A percentile compares a stretch with the other conserved stretches of the same genome.
phyloP scores from a whole-genome alignment of 2,113 vertebrate genomes.

The Eublepharis macularius region DNA sequence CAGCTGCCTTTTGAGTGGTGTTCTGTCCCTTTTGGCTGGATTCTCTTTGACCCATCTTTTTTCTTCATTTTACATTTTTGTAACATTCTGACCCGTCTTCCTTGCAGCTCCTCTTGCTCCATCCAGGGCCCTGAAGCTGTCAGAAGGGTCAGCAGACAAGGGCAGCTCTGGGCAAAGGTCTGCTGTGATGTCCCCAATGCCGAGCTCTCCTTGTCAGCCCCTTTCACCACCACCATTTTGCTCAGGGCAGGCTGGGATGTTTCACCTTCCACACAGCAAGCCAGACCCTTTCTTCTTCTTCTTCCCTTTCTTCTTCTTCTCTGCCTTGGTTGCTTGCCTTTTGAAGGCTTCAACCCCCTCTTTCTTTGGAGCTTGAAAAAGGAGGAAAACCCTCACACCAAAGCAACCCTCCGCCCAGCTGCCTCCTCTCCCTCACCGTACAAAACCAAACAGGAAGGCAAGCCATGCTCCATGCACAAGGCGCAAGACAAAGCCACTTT shows the following conservation, averaged over 20 bases:
- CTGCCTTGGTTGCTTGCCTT: not conserved
- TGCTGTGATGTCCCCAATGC: rapidly evolving
- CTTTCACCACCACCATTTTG: not conserved
- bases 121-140: not conserved
- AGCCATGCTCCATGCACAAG: slow-evolving; percentile 42
- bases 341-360: not conserved
- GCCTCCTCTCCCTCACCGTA: not conserved
- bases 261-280: not conserved
- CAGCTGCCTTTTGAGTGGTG: rapidly evolving
- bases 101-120: not conserved
- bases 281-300: not conserved
- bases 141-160: not conserved
- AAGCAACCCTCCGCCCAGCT: not conserved
- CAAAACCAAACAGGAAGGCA: slow-evolving; percentile 15
- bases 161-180: not conserved
- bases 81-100: not conserved
- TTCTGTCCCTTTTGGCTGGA: not conserved
- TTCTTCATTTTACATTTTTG: too few species aligned
- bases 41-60: not conserved
- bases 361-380: not conserved
- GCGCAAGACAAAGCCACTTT: slow-evolving; percentile 16
- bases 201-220: too few species aligned
- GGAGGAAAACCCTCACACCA: not conserved
- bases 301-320: not conserved
- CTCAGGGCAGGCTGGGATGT: rapidly evolving